Percentiles rank a stretch among this genome's conserved stretches.
Evolutionary conservation across 2,113 vertebrate species (phyloP).

Genomic region (Dasyornis broadbenti): DNA sequence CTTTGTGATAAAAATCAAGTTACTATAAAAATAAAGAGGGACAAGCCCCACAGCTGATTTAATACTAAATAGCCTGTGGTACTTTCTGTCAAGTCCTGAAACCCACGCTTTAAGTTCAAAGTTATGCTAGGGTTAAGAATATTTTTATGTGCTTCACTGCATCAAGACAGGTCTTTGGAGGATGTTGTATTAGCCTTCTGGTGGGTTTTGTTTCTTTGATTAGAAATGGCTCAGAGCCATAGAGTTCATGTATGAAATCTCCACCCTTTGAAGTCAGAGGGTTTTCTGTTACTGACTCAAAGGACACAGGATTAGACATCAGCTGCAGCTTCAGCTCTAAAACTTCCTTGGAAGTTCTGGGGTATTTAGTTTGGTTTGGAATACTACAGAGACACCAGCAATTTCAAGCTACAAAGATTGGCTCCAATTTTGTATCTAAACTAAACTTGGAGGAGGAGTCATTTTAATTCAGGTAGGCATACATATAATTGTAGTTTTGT

Average conservation of each 20-base stretch:
- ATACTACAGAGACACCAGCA: not conserved
- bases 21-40: not conserved
- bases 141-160: not conserved
- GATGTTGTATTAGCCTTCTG: not conserved
- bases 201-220: slow-evolving; percentile 21
- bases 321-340: not conserved
- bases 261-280: not conserved
- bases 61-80: not conserved
- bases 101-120: not conserved
- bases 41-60: not conserved
- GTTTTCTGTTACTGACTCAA: slow-evolving; percentile 3
- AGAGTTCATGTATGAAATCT: slow-evolving; percentile 28
- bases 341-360: not conserved
- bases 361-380: not conserved
- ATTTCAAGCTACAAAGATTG: not conserved
- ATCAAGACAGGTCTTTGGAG: not conserved
- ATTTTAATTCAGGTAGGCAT: not conserved
- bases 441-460: not conserved
- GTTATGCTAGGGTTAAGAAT: not conserved
- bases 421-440: not conserved
- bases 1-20: not conserved
- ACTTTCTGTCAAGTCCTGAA: not conserved
- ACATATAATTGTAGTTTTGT: not conserved
- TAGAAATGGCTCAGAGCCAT: slow-evolving; percentile 5
- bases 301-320: slow-evolving; percentile 16